These are phyloP conservation scores for Nephrotoma appendiculata DNA, from an alignment of 2,888 invertebrate genomes.

Conservation along the genomic window DNA sequence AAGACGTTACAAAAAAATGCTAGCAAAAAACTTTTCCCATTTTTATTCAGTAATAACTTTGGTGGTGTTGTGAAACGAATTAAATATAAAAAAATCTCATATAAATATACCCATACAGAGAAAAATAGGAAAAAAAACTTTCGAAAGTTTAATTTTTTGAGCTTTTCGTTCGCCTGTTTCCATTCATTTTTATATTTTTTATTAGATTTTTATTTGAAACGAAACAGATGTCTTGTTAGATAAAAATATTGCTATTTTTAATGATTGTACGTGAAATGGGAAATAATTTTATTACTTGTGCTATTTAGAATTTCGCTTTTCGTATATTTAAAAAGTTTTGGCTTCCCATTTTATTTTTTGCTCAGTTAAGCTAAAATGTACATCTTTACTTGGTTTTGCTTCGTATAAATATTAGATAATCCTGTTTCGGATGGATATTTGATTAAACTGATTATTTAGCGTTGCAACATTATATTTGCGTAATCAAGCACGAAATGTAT, in stretches of 20 bases:
- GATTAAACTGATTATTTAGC: neutral
- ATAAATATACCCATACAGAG: neutral
- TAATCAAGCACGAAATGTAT: neutral
- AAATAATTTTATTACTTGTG: neutral
- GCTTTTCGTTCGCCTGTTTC: neutral
- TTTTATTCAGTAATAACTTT: neutral
- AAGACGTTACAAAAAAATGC: neutral
- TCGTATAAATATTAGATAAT: neutral
- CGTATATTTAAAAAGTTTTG: neutral
- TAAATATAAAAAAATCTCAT: neutral
- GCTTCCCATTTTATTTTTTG: neutral
- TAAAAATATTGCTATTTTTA: neutral
- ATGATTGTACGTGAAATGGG: neutral
- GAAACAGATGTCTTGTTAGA: neutral
- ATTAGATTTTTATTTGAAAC: neutral
- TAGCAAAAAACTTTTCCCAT: neutral
- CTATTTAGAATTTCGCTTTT: neutral
- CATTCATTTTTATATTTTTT: neutral
- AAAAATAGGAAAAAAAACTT: neutral
- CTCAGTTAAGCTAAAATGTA: neutral
- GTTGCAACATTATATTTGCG: neutral
- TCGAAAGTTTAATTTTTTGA: neutral
- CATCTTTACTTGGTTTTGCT: neutral
- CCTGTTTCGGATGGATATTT: neutral
- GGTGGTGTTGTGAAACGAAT: neutral